phyloP scores from a whole-genome alignment of 2,888 invertebrate species.

The Eupelmus urozonus region DNA sequence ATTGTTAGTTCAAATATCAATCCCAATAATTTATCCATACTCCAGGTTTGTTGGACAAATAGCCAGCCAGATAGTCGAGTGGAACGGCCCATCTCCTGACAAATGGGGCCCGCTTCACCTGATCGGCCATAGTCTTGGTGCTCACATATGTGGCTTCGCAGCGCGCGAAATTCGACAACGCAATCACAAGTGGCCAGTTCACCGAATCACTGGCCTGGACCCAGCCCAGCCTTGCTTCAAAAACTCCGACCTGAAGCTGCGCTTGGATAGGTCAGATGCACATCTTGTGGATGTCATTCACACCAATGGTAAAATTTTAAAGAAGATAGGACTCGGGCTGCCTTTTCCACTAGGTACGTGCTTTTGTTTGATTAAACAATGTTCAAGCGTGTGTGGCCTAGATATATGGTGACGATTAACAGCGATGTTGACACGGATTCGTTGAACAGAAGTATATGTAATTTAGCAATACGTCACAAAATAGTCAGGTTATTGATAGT shows the following conservation, averaged over 20 bases:
- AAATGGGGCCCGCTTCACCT: conserved; percentile 77
- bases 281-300: conserved; percentile 83
- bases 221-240: conserved; percentile 83
- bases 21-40: too few relatives aligned
- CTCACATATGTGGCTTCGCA: conserved; percentile 81
- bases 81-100: conserved; percentile 68
- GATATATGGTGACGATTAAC: background rate
- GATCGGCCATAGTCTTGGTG: conserved; percentile 82
- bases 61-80: conserved; percentile 80
- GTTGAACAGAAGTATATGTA: background rate
- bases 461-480: background rate
- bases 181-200: conserved; percentile 64
- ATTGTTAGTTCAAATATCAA: too few relatives aligned
- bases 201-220: conserved; percentile 79
- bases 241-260: conserved; percentile 76
- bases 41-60: too few relatives aligned
- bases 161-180: conserved; percentile 79
- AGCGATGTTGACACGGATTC: background rate
- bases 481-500: too few relatives aligned
- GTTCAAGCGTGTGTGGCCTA: conserved; percentile 5
- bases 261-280: conserved; percentile 80
- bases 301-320: conserved; percentile 80
- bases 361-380: background rate
- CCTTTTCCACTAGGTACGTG: conserved; percentile 79
- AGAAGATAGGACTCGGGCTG: conserved; percentile 80